phyloP scores from a whole-genome alignment of 1,140 invertebrate genomes.

The Nautilus pompilius region DNA sequence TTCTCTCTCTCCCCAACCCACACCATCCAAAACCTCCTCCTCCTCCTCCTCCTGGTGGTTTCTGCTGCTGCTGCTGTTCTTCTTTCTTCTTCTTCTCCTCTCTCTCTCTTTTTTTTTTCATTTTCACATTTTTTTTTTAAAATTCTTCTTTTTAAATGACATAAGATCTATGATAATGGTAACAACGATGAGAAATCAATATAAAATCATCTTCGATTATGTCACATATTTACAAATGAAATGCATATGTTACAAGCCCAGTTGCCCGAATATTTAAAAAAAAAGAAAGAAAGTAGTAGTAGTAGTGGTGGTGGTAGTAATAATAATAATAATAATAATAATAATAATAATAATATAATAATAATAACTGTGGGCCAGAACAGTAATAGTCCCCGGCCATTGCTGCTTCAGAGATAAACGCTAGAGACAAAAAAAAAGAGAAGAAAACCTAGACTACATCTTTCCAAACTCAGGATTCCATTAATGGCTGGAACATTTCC shows the following conservation, averaged over 20 bases:
- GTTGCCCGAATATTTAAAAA: neutral
- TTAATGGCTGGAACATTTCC: neutral
- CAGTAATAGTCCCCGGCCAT: no score
- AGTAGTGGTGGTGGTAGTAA: neutral
- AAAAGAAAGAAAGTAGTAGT: neutral
- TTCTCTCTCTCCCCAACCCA: no score
- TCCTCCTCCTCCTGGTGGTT: no score
- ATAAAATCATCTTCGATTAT: neutral
- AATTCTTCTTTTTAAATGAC: no score
- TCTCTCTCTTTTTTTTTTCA: no score
- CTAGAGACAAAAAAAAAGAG: neutral
- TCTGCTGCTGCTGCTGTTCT: no score
- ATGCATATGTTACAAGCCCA: neutral
- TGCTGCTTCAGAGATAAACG: neutral
- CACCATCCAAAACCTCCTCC: no score
- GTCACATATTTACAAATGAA: slow-evolving; percentile 2
- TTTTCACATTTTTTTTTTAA: no score
- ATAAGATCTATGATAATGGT: no score
- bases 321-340: neutral
- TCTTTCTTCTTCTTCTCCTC: no score
- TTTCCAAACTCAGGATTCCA: no score
- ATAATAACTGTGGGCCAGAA: no score
- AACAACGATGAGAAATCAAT: neutral
- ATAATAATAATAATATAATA: neutral
- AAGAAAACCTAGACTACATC: neutral